phyloP scores from a whole-genome alignment of 2,888 invertebrate species.

The Elysia crispata region DNA sequence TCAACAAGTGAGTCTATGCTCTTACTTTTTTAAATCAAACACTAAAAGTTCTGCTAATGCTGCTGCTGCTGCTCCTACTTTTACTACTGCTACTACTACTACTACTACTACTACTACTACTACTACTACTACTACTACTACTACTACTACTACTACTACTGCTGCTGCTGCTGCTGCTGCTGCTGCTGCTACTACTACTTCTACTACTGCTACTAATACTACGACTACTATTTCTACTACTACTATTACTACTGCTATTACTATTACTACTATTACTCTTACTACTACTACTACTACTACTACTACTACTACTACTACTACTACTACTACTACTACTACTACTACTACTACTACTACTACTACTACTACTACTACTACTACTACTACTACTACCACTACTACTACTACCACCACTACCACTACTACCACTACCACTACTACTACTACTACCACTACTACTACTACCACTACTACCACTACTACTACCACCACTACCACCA shows the following conservation, averaged over 20 bases:
- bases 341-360: background rate
- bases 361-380: background rate
- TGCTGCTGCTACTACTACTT: background rate
- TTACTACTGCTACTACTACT: no score
- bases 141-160: background rate
- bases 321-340: background rate
- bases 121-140: background rate
- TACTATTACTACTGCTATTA: no score
- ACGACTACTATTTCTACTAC: no score
- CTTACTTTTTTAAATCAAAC: no score
- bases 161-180: background rate
- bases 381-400: background rate
- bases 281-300: no score
- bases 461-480: slow-evolving; percentile 1
- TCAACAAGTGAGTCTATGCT: no score
- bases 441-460: slow-evolving; percentile 4
- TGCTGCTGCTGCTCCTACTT: no score
- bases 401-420: background rate
- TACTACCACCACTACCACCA: background rate
- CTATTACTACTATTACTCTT: no score
- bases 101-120: background rate
- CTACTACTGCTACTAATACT: no score
- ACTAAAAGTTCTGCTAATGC: no score
- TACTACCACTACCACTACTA: no score
- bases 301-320: background rate